A percentile compares a stretch with the other conserved stretches of the same genome.
Evolutionary conservation across 2,113 vertebrate species (phyloP).

Genomic region (Scortum barcoo): DNA sequence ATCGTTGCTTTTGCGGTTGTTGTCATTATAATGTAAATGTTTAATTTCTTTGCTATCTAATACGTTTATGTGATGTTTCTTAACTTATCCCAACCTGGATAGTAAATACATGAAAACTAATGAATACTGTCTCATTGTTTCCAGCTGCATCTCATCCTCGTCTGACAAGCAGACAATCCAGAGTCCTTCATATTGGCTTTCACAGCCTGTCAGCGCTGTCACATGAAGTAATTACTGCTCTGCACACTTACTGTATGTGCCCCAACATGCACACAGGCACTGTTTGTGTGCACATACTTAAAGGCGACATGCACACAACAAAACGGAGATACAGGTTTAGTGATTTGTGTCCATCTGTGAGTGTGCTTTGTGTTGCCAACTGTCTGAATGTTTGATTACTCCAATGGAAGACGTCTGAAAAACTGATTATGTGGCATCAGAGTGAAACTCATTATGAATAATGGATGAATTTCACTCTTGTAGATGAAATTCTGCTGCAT

Average conservation of each 20-base stretch:
- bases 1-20: not conserved
- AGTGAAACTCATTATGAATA: conserved; percentile 72
- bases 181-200: conserved; percentile 11
- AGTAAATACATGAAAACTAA: conserved; percentile 1
- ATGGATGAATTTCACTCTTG: conserved; percentile 67
- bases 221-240: conserved; percentile 35
- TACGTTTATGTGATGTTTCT: not conserved
- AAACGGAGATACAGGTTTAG: conserved; percentile 40
- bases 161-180: conserved; percentile 16
- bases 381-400: conserved; percentile 72
- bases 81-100: not conserved
- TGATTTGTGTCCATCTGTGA: conserved; percentile 61
- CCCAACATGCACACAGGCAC: not conserved
- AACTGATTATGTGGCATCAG: conserved; percentile 72
- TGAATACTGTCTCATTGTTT: not conserved
- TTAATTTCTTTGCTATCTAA: no score
- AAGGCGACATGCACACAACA: not conserved
- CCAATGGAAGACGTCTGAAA: conserved; percentile 66
- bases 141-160: not conserved
- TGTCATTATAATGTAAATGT: not conserved
- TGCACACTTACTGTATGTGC: conserved; percentile 6
- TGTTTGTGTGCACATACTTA: conserved; percentile 5
- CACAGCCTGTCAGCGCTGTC: conserved; percentile 27
- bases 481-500: conserved; percentile 61
- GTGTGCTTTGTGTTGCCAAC: conserved; percentile 55